Percentiles rank a stretch among this genome's conserved stretches.
phyloP scores from a whole-genome alignment of 2,113 vertebrate genomes.

The Rana temporaria region DNA sequence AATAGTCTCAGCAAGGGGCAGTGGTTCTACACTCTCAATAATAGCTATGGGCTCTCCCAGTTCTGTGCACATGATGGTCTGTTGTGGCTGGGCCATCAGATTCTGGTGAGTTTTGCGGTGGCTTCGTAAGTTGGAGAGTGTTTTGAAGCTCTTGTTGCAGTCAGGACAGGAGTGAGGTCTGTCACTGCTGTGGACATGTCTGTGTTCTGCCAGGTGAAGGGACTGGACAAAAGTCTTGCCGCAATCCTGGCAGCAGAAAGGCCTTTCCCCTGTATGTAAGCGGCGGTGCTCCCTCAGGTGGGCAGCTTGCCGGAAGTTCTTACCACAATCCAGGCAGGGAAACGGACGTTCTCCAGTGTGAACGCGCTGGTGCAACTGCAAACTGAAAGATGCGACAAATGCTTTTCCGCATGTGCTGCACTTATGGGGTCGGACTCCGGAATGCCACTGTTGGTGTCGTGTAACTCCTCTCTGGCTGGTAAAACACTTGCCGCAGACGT shows the following conservation, averaged over 20 bases:
- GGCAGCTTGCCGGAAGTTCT: conserved; percentile 87
- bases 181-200: conserved; percentile 83
- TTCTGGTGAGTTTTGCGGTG: conserved; percentile 83
- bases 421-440: conserved; percentile 74
- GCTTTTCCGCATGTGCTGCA: conserved; percentile 81
- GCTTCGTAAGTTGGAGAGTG: conserved; percentile 87
- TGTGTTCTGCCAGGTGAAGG: conserved; percentile 88
- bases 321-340: conserved; percentile 82
- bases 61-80: conserved; percentile 87
- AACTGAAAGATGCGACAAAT: conserved; percentile 85
- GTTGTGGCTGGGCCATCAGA: conserved; percentile 56
- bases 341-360: conserved; percentile 81
- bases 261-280: conserved; percentile 84
- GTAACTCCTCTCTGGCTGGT: conserved; percentile 56
- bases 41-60: conserved; percentile 90
- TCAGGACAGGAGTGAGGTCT: conserved; percentile 79
- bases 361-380: conserved; percentile 85
- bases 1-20: conserved; percentile 83
- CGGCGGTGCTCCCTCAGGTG: conserved; percentile 90
- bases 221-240: conserved; percentile 87
- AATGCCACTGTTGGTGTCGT: conserved; percentile 65
- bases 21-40: conserved; percentile 83
- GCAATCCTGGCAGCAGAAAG: conserved; percentile 83
- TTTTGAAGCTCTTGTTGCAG: conserved; percentile 88
- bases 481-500: conserved; percentile 60